These are phyloP conservation scores for Isurus oxyrinchus DNA, from an alignment of 2,113 vertebrate genomes.

Conservation along the genomic window DNA sequence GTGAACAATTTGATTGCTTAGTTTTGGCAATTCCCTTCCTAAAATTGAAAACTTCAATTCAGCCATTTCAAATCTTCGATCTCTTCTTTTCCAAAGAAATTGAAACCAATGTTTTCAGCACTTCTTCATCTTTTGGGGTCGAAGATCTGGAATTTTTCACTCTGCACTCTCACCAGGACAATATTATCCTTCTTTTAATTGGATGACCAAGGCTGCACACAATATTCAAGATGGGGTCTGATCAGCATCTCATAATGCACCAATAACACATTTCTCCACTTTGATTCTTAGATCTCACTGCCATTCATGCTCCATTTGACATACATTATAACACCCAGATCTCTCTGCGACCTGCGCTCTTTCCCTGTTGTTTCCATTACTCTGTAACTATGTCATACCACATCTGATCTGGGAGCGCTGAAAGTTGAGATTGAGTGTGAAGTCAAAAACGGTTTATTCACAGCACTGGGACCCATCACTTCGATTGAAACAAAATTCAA, in stretches of 20 bases:
- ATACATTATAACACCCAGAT: not conserved
- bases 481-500: not conserved
- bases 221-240: not conserved
- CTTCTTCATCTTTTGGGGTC: not conserved
- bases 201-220: not conserved
- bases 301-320: not conserved
- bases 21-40: not conserved
- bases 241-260: not conserved
- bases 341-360: too few relatives aligned
- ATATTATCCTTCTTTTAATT: not conserved
- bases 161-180: not conserved
- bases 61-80: not conserved
- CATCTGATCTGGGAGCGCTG: not conserved
- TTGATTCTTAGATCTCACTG: not conserved
- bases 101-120: not conserved
- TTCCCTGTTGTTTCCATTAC: not conserved
- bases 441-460: not conserved
- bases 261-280: not conserved
- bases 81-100: not conserved
- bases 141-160: not conserved
- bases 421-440: not conserved
- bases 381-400: not conserved
- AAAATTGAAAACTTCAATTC: not conserved
- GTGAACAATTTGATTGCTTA: not conserved
- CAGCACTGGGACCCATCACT: not conserved